Percentiles rank a stretch among this genome's conserved stretches.
phyloP scores from a whole-genome alignment of 2,797 vertebrate species.

The Telmatherina bonti region DNA sequence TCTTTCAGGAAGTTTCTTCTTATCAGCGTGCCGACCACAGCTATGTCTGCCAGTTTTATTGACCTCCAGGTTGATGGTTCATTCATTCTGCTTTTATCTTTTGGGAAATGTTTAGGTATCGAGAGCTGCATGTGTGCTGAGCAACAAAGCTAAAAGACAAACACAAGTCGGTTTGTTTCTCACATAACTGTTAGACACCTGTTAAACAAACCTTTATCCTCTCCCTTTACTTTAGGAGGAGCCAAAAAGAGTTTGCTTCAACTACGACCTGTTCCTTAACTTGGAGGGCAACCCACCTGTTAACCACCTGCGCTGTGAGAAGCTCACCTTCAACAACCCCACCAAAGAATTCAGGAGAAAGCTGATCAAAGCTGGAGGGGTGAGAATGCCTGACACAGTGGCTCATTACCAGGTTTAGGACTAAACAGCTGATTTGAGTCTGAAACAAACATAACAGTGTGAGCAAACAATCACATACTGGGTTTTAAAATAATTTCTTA shows the following conservation, averaged over 20 bases:
- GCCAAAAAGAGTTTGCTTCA: constrained; percentile 96
- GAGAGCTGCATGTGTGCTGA: background rate
- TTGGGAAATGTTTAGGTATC: constrained; percentile 35
- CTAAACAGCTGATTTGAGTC: constrained; percentile 18
- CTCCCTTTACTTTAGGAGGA: constrained; percentile 88
- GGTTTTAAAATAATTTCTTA: constrained; percentile 1
- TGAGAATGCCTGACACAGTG: constrained; percentile 77
- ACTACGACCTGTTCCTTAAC: constrained; percentile 98
- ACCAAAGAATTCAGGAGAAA: constrained; percentile 97
- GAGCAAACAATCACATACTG: background rate
- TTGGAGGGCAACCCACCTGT: constrained; percentile 98
- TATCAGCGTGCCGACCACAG: constrained; percentile 47
- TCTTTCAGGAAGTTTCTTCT: constrained; percentile 53
- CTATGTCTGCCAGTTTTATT: constrained; percentile 44
- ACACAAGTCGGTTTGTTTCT: constrained; percentile 9
- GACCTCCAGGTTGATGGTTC: constrained; percentile 40
- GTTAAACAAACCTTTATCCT: constrained; percentile 4
- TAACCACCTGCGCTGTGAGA: constrained; percentile 98
- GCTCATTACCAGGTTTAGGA: background rate
- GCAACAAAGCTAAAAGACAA: constrained; percentile 8
- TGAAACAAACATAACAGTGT: background rate
- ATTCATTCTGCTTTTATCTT: constrained; percentile 49
- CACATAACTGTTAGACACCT: constrained; percentile 11
- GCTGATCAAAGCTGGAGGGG: constrained; percentile 96
- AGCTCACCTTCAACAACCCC: constrained; percentile 99